Evolutionary conservation across 2,113 vertebrate genomes (phyloP), one percentile per base, ranked within the genome.

Genomic region (Pholis gunnellus): DNA sequence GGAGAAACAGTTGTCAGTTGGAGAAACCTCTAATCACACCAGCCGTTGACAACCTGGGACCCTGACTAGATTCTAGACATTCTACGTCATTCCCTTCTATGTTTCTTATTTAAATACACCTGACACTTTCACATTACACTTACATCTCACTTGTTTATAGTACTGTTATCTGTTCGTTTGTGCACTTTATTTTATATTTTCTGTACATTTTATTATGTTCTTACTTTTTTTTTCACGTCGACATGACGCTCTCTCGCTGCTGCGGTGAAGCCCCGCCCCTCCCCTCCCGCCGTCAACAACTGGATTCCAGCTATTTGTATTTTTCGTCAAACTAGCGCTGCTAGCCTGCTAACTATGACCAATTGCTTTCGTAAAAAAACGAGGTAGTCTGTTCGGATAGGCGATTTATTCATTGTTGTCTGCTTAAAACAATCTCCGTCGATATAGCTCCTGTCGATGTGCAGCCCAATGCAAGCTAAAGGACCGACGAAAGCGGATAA

Each of bases 221-320:
- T 0, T 6, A 34, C 1, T 34, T 34, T 34, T 34, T 34, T 5
- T 34, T 34, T 34, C 6, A 34, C 34, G 34, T 34, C 34, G 18
- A 9, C 20, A 9, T n/a, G 50, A 54, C 50, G 50, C 50, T 8
- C 59, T 8, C 2, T 8, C 52, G 20, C 20, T 29, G 31, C 82
- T 65, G 72, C 56, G 18, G 44, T 11, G 44, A 82, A 46, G 50
- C 50, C 50, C 50, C 50, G 50, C 50, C 50, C 50, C 50, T 52
- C 92, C 93, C 79, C 67, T 76, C 75, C 60, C 14, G 3, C 78
- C 81, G 86, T 93, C 93, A 92, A 94, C 93, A 92, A 92, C 92
- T 89, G 90, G 90, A 91, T 84, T 66, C 78, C 65, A 89, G 89
- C 79, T 82, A 87, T 88, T 86, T 89, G 88, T 87, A 81, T 87